Evolutionary conservation across 2,888 invertebrate species (phyloP).

Genomic region (Lamellibrachia satsuma): DNA sequence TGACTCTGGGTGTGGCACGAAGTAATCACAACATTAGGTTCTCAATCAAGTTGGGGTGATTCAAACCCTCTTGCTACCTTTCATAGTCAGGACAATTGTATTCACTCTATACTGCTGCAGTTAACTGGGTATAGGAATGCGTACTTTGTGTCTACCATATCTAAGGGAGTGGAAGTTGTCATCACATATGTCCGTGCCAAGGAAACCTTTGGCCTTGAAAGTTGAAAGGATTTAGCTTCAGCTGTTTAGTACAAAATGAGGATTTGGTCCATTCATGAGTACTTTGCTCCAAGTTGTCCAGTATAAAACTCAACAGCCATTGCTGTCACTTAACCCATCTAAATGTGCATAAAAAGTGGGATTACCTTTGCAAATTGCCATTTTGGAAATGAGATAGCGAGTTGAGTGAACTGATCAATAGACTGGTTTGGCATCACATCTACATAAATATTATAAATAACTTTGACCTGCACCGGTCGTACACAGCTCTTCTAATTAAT

Average conservation of each 20-base stretch:
- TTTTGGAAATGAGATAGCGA: constrained; percentile 20
- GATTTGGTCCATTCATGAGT: background rate
- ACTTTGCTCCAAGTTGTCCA: background rate
- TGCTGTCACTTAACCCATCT: constrained; percentile 14
- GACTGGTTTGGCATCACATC: background rate
- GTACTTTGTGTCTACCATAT: background rate
- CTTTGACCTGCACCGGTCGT: background rate
- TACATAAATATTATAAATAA: background rate
- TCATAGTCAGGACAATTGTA: background rate
- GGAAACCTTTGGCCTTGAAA: background rate
- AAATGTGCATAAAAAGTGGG: constrained; percentile 14
- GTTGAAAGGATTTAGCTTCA: background rate
- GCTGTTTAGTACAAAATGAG: background rate
- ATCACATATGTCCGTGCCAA: background rate
- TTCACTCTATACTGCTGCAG: background rate
- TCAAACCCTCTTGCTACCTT: constrained; percentile 18
- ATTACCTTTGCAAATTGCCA: constrained; percentile 20
- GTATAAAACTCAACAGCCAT: background rate
- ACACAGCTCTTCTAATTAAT: background rate
- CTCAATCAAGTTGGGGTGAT: background rate
- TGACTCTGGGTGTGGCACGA: constrained; percentile 17
- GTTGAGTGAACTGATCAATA: background rate
- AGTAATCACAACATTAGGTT: background rate
- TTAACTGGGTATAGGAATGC: background rate
- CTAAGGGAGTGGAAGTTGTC: background rate